Percentiles rank a stretch among this genome's conserved stretches.
These are phyloP conservation scores for Bothrops alternatus DNA, from an alignment of 2,797 vertebrate species.

Conservation along the genomic window DNA sequence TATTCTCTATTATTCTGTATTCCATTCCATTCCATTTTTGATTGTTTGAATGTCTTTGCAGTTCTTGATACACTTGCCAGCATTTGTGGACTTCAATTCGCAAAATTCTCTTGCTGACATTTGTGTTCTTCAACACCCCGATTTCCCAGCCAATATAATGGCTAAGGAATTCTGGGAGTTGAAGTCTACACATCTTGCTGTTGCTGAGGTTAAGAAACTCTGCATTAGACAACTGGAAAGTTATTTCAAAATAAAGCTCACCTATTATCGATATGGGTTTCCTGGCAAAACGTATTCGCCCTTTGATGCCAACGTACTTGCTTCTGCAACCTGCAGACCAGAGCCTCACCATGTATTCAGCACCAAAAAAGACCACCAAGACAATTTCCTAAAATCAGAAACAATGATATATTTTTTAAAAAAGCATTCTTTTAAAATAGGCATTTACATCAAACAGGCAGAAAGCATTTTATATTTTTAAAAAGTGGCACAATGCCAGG, in stretches of 20 bases:
- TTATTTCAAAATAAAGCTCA: conserved; percentile 54
- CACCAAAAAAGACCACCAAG: conserved; percentile 89
- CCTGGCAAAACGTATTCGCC: conserved; percentile 85
- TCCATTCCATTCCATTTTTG: not conserved
- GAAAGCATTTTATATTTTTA: not conserved
- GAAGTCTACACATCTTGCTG: not conserved
- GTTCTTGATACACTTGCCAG: not conserved
- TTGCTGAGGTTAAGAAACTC: not conserved
- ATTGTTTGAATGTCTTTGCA: not conserved
- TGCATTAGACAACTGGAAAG: not conserved
- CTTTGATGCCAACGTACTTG: conserved; percentile 87
- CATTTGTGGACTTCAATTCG: not conserved
- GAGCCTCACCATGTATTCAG: conserved; percentile 83
- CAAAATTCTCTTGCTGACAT: not conserved
- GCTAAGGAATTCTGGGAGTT: not conserved
- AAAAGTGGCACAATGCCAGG: not conserved
- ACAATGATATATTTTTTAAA: not conserved
- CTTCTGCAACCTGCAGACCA: conserved; percentile 92
- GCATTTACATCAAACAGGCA: not conserved
- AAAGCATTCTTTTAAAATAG: not conserved
- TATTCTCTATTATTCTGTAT: too few relatives aligned
- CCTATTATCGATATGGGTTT: conserved; percentile 92
- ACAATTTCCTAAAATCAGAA: conserved; percentile 83
- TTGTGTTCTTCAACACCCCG: not conserved
- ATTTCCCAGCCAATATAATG: not conserved